Evolutionary conservation across 2,888 invertebrate genomes (phyloP).

Genomic region (Dicyrtoma fusca): DNA sequence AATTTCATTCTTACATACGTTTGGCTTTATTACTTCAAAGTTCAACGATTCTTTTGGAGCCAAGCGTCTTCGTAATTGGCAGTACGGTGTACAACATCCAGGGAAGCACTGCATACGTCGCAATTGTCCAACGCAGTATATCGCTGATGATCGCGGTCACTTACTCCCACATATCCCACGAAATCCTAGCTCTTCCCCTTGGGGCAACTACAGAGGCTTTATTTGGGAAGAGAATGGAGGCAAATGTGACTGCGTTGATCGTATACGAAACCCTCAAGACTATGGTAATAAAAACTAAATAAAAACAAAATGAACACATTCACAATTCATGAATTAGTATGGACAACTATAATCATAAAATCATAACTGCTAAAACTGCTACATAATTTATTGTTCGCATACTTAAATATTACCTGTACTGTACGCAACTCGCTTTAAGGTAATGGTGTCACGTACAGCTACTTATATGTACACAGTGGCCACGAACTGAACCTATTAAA

Average conservation of each 20-base stretch:
- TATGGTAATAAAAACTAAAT: slow-evolving; percentile 22
- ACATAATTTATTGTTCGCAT: too few species aligned
- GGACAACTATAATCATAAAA: too few species aligned
- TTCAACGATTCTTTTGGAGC: slow-evolving; percentile 50
- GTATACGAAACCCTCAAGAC: slow-evolving; percentile 32
- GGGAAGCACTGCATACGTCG: slow-evolving; percentile 3
- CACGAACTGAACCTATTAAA: too few species aligned
- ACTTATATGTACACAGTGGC: too few species aligned
- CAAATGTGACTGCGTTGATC: slow-evolving; percentile 34
- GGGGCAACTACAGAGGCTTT: slow-evolving; percentile 44
- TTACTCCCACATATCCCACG: slow-evolving; percentile 43
- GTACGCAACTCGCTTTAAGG: too few species aligned
- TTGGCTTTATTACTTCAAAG: slow-evolving; percentile 23
- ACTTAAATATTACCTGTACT: too few species aligned
- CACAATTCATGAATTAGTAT: too few species aligned
- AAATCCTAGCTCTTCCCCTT: slow-evolving; percentile 42
- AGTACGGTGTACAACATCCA: slow-evolving; percentile 17
- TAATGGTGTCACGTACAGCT: too few species aligned
- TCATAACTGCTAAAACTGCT: too few species aligned
- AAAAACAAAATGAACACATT: slow-evolving; percentile 1
- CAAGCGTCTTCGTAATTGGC: slow-evolving; percentile 49
- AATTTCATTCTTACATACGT: too few species aligned
- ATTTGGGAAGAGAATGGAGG: slow-evolving; percentile 45
- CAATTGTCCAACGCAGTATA: slow-evolving; percentile 37
- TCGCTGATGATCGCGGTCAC: slow-evolving; percentile 47